Base-by-base conservation (phyloP, 1,140 invertebrate genomes). In the Penaeus indicus region DNA sequence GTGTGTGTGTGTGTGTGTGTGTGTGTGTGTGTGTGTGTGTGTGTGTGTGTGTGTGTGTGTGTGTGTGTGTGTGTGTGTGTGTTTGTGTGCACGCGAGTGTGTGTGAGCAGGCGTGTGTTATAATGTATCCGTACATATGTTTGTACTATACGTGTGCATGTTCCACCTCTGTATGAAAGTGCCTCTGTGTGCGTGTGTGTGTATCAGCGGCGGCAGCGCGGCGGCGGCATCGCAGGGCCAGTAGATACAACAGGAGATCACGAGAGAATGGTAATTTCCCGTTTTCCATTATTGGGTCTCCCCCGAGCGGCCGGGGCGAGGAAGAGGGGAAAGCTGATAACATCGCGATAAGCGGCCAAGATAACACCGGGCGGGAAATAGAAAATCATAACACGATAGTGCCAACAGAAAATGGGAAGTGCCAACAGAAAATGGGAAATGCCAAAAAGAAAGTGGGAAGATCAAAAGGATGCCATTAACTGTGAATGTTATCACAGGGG, bases 241-340 rank as follows among this genome's bases (percentile, higher is more conserved):
- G n/a, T 27, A 84, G 84, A 85, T 85, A 64, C 16, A 69, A n/a
- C 67, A 54, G 69, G 64, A 85, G 84, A 75, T 85, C 84, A 60
- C 67, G 67, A 84, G 82, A 84, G 82, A 84, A 84, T 84, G 69
- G 82, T 84, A 84, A 75, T 85, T 85, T 85, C 84, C 84, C 84
- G 38, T 60, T 61, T 85, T 75, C 84, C 69, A 72, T 85, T 84
- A 84, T 84, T 84, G 82, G 63, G 79, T 60, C 60, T 81, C 61
- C 80, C 80, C 62, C 80, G 77, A 62, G 80, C 54, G 25, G 61
- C n/a, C 25, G 61, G 80, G 42, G 21, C 27, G 77, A 78, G 42
- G 80, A 32, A 63, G 63, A 62, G 63, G 80, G 80, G 27, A 32
- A 63, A 63, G 62, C 80, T 63, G 80, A 82, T 82, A 82, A 32